Conservation (phyloP, 2,888 invertebrate species). For the Caenorhabditis becei region DNA sequence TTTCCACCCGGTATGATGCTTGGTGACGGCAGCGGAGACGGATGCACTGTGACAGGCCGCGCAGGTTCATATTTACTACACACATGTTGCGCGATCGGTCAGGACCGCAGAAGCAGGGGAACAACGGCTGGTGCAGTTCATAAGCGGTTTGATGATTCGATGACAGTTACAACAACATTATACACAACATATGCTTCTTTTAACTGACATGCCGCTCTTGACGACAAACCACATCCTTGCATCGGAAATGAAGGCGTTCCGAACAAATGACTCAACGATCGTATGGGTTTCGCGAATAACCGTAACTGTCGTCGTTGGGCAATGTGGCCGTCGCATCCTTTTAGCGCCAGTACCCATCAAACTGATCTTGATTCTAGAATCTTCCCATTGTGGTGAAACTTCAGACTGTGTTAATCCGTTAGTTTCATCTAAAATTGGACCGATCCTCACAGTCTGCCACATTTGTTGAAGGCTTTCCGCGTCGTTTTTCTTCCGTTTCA, state of each 20-base stretch:
- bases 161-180: conserved; percentile 30
- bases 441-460: not conserved
- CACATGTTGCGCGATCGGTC: conserved; percentile 14
- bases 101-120: conserved; percentile 6
- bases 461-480: not conserved
- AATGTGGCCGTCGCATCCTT: not conserved
- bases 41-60: conserved; percentile 24
- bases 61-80: conserved; percentile 9
- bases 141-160: conserved; percentile 28
- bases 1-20: not conserved
- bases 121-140: not conserved
- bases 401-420: conserved; percentile 1
- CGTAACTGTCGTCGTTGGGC: not conserved
- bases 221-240: not conserved
- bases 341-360: not conserved
- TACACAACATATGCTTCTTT: conserved; percentile 21
- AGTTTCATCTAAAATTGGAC: not conserved
- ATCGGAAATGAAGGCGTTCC: not conserved
- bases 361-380: not conserved
- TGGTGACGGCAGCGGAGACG: not conserved
- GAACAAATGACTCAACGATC: not conserved
- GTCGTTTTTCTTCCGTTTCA: conserved; percentile 6
- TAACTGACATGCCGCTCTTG: not conserved
- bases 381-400: not conserved
- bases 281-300: not conserved